These are phyloP conservation scores for Paramisgurnus dabryanus DNA, from an alignment of 2,113 vertebrate genomes.

Conservation along the genomic window DNA sequence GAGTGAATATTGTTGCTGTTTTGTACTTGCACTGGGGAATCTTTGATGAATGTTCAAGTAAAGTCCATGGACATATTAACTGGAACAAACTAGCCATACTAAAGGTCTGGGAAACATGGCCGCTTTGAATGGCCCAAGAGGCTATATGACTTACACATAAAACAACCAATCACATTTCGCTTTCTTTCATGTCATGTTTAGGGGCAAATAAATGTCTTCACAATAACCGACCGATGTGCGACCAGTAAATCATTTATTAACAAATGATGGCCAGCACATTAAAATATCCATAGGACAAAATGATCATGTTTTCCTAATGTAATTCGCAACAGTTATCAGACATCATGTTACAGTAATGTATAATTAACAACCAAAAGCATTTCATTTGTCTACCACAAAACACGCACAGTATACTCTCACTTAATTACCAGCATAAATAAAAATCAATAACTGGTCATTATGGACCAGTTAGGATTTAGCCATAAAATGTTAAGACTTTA, in stretches of 20 bases:
- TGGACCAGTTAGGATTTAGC: neutral
- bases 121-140: too few species aligned
- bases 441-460: neutral
- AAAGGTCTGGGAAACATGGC: neutral
- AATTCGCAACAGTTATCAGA: neutral
- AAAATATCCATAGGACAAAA: neutral
- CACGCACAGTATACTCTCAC: neutral
- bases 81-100: neutral
- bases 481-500: too few species aligned
- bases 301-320: slow-evolving; percentile 4
- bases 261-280: too few species aligned
- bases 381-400: neutral
- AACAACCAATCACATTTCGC: too few species aligned
- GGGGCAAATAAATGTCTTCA: too few species aligned
- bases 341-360: slow-evolving; percentile 11
- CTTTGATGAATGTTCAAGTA: slow-evolving; percentile 25
- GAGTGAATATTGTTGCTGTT: slow-evolving; percentile 13
- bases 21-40: slow-evolving; percentile 13
- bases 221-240: too few species aligned
- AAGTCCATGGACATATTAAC: slow-evolving; percentile 4
- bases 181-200: too few species aligned
- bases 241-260: too few species aligned
- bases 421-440: neutral
- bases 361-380: neutral
- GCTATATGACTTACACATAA: too few species aligned